These are phyloP conservation scores for Chloroceryle amazona DNA, from an alignment of 2,797 vertebrate species.

Conservation along the genomic window DNA sequence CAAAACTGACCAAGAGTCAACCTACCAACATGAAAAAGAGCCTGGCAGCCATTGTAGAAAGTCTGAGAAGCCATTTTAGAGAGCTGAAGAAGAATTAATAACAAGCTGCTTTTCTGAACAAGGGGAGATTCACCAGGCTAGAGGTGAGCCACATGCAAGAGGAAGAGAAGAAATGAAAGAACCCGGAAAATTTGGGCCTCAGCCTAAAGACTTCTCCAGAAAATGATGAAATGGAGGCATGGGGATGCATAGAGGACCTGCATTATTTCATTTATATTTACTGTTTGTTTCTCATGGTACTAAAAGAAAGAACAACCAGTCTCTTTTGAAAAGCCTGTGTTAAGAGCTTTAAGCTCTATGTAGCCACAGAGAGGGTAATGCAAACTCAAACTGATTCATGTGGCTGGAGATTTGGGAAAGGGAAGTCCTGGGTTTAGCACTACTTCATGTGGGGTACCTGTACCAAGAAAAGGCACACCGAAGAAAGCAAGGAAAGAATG, in stretches of 20 bases:
- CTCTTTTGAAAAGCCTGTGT: neutral
- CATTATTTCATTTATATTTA: neutral
- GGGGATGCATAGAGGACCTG: neutral
- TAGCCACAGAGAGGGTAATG: neutral
- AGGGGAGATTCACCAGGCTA: neutral
- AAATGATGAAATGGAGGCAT: neutral
- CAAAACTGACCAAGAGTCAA: neutral
- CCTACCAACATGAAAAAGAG: neutral
- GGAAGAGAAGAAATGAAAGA: neutral
- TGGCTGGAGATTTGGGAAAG: neutral
- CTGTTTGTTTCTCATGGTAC: neutral
- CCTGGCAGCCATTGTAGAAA: neutral
- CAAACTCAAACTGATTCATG: neutral
- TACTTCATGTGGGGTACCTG: fast-evolving
- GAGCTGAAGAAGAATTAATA: neutral
- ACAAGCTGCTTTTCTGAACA: neutral
- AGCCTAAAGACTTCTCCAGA: neutral
- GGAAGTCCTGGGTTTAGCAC: neutral
- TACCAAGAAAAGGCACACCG: neutral
- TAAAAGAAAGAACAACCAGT: neutral
- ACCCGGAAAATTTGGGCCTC: neutral
- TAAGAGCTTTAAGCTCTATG: neutral
- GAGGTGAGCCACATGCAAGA: neutral
- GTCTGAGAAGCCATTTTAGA: neutral
- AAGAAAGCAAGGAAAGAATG: neutral